Evolutionary conservation across 1,140 invertebrate species (phyloP).

Genomic region (Pemphigus obesinymphae): DNA sequence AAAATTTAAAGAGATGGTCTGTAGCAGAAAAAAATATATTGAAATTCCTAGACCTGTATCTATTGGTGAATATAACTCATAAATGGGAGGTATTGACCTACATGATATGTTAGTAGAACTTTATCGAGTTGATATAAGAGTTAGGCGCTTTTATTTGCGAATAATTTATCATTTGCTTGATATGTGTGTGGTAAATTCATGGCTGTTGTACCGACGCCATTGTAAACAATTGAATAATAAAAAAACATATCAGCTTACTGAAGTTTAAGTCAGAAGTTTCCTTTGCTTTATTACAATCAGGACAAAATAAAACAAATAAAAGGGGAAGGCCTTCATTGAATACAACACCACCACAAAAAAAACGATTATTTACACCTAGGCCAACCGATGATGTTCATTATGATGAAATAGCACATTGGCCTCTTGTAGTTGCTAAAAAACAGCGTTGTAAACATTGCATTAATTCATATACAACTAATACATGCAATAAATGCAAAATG

Average conservation of each 20-base stretch:
- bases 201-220: background rate
- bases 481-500: no score
- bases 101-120: background rate
- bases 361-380: no score
- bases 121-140: background rate
- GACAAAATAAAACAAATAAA: no score
- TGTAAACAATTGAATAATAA: background rate
- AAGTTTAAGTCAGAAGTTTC: background rate
- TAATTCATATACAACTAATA: no score
- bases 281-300: background rate
- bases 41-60: constrained; percentile 46
- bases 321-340: no score
- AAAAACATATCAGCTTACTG: background rate
- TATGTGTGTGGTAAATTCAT: background rate
- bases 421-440: no score
- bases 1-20: constrained; percentile 45
- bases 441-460: no score
- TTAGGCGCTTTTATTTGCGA: background rate
- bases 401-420: no score
- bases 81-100: background rate
- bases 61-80: constrained; percentile 48
- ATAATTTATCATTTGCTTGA: background rate
- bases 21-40: constrained; percentile 46
- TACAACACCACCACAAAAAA: no score
- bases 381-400: no score